These are phyloP conservation scores for Drosophila obscura DNA, from an alignment of 1,140 invertebrate species.

Conservation along the genomic window DNA sequence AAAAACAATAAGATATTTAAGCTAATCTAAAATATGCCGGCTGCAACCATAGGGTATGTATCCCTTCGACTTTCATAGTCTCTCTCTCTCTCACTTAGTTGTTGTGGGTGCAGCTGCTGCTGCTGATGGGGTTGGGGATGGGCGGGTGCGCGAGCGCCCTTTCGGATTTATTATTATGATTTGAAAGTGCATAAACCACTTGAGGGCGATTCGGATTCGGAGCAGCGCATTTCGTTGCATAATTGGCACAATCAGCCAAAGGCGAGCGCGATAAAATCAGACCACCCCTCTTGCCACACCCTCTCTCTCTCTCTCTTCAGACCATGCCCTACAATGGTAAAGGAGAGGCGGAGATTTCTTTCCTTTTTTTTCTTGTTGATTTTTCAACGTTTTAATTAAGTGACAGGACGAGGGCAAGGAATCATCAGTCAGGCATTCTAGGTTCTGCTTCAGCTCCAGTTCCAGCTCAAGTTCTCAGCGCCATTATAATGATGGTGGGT, in stretches of 20 bases:
- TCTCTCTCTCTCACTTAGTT: neutral
- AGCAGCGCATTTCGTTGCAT: conserved; percentile 72
- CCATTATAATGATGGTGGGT: conserved; percentile 46
- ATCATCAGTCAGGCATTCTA: conserved; percentile 2
- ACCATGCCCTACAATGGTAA: conserved; percentile 47
- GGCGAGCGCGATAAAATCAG: conserved; percentile 72
- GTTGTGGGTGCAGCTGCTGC: conserved; percentile 18
- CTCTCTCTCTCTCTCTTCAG: conserved; percentile 30
- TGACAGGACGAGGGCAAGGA: conserved; percentile 52
- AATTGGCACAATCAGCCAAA: conserved; percentile 79
- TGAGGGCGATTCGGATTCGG: conserved; percentile 65
- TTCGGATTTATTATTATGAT: conserved; percentile 81
- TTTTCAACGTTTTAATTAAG: conserved; percentile 81
- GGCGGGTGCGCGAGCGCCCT: conserved; percentile 30
- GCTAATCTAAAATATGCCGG: too few relatives aligned
- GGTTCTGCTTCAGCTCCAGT: conserved; percentile 29
- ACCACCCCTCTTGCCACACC: conserved; percentile 22
- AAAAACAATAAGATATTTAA: too few relatives aligned
- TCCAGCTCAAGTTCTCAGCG: conserved; percentile 47
- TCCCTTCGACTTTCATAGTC: too few relatives aligned
- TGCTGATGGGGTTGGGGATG: conserved; percentile 6
- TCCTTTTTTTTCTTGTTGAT: conserved; percentile 59
- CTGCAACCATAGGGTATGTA: too few relatives aligned
- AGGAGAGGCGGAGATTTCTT: conserved; percentile 9
- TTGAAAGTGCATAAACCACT: conserved; percentile 81